Percentiles rank a stretch among this genome's conserved stretches.
Conservation (phyloP, 2,113 vertebrate species). For the Brachyhypopomus occidentalis region DNA sequence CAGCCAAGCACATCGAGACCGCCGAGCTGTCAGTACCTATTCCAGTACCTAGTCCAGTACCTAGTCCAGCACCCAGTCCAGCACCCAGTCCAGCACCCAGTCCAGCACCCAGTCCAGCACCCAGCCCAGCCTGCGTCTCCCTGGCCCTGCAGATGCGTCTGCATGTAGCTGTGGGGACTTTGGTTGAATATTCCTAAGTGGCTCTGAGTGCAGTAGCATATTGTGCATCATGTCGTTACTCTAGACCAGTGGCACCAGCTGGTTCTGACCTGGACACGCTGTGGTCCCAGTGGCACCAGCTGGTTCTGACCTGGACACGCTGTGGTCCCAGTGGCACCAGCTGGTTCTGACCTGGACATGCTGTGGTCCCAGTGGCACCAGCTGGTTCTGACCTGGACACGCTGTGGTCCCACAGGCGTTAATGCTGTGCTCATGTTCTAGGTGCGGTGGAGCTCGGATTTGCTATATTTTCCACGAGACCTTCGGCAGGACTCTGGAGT, state of each 20-base stretch:
- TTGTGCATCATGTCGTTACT: background rate
- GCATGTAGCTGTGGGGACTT: too few relatives aligned
- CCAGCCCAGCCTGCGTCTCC: too few relatives aligned
- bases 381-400: background rate
- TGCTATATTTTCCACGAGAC: slow-evolving; percentile 99
- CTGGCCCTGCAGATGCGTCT: too few relatives aligned
- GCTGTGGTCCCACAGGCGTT: background rate
- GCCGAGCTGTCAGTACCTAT: slow-evolving; percentile 93
- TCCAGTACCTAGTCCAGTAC: too few relatives aligned
- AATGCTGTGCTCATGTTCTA: slow-evolving; percentile 62
- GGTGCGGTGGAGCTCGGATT: slow-evolving; percentile 95
- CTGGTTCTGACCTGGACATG: background rate
- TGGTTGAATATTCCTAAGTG: too few relatives aligned
- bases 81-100: too few relatives aligned
- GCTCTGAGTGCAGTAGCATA: slow-evolving; percentile 3
- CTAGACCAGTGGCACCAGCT: background rate
- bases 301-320: too few relatives aligned
- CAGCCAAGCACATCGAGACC: slow-evolving; percentile 98
- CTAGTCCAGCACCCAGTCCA: too few relatives aligned
- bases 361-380: background rate
- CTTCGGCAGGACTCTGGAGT: slow-evolving; percentile 95
- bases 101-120: too few relatives aligned
- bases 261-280: too few relatives aligned
- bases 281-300: too few relatives aligned
- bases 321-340: too few relatives aligned